A percentile compares a stretch with the other conserved stretches of the same genome.
Conservation (phyloP, 2,888 invertebrate species). For the Erebia epiphron region DNA sequence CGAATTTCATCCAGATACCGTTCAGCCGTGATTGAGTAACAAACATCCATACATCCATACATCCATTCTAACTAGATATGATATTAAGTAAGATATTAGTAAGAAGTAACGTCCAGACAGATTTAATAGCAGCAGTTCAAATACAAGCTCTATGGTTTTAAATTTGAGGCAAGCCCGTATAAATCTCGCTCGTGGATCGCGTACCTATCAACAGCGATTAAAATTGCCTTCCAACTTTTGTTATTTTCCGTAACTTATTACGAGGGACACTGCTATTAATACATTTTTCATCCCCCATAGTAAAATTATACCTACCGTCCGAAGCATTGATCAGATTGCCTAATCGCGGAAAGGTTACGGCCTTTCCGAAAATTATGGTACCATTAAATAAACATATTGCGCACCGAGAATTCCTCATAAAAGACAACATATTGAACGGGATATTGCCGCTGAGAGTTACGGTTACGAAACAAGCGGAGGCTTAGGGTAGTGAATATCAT, state of each 20-base stretch:
- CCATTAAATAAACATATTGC: slow-evolving; percentile 71
- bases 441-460: slow-evolving; percentile 43
- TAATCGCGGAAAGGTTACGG: slow-evolving; percentile 46
- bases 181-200: neutral
- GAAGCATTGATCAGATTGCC: slow-evolving; percentile 32
- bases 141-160: slow-evolving; percentile 3
- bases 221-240: slow-evolving; percentile 14
- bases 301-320: slow-evolving; percentile 25
- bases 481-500: neutral
- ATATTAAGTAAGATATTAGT: too few relatives aligned
- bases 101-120: neutral
- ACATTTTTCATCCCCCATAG: slow-evolving; percentile 16
- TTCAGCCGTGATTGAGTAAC: too few relatives aligned
- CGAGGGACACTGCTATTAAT: slow-evolving; percentile 6
- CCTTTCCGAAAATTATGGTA: slow-evolving; percentile 55
- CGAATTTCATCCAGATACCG: too few relatives aligned
- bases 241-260: slow-evolving; percentile 21
- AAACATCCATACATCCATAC: too few relatives aligned
- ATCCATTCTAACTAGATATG: too few relatives aligned
- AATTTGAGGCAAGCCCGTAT: neutral
- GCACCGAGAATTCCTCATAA: slow-evolving; percentile 69
- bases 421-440: slow-evolving; percentile 61
- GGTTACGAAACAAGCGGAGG: neutral
- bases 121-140: neutral
- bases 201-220: slow-evolving; percentile 7